A percentile compares a stretch with the other conserved stretches of the same genome.
Conservation (phyloP, 2,797 vertebrate genomes). For the Sebastes umbrosus region DNA sequence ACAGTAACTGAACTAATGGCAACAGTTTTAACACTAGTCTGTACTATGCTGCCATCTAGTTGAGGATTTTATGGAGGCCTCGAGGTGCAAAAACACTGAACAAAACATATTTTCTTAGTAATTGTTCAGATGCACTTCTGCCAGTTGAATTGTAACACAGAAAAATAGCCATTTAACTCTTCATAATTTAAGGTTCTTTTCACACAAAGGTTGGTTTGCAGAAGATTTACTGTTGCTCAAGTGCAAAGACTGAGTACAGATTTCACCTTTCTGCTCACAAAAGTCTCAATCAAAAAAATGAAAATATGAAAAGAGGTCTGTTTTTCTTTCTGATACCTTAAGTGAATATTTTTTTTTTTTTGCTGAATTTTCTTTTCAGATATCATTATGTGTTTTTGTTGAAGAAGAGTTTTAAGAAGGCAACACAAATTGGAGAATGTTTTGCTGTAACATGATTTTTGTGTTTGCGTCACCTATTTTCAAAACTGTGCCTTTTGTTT, state of each 20-base stretch:
- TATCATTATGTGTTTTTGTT: rapidly evolving
- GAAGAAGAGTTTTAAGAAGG: neutral
- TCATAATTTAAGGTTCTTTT: neutral
- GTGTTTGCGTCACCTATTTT: neutral
- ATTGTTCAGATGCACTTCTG: neutral
- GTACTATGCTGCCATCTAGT: slow-evolving; percentile 69
- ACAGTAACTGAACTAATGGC: neutral
- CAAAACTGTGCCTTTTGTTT: neutral
- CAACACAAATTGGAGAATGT: neutral
- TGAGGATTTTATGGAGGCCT: neutral
- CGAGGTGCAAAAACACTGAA: neutral
- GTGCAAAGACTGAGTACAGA: neutral
- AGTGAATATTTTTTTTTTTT: too few species aligned
- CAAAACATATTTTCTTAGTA: neutral
- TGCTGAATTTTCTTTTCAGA: neutral
- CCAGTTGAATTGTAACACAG: neutral
- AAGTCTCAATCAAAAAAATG: neutral
- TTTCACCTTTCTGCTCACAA: neutral
- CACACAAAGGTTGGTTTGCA: neutral
- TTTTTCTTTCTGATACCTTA: neutral
- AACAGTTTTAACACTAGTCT: neutral
- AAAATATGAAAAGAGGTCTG: neutral
- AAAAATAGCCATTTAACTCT: neutral
- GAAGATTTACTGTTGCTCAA: neutral
- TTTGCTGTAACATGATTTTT: neutral